Evolutionary conservation across 1,140 invertebrate species (phyloP), one percentile per base, ranked within the genome.

Genomic region (Venustaconcha ellipsiformis): DNA sequence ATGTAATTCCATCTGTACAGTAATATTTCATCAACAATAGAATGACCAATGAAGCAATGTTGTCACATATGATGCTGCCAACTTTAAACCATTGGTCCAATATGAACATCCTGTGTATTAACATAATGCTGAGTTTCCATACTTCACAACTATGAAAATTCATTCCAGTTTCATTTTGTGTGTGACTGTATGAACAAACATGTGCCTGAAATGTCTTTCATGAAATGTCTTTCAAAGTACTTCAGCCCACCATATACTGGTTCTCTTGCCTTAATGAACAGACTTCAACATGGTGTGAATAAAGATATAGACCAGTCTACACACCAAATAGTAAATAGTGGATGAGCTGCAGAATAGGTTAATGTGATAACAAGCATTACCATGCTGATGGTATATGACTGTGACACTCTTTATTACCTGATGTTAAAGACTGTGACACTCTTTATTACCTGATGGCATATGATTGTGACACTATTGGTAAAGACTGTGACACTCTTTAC

Each of bases 391-490:
- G 11, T n/a, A 8, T 3, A 8, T 5, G 59, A 62, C 18, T 18
- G 59, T 23, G 18, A n/a, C 18, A 62, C 59, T 23, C 20, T 65
- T n/a, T 64, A 65, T 56, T 77, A 89, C 89, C 88, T 90, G 89
- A 78, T 97, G 96, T 90, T 97, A 97, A 1, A 97, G 89, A 48
- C 93, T 93, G 87, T 96, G 95, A 88, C 97, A 98, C 82, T 95
- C 95, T 68, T 94, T 30, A 30, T 30, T 30, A n/a, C 18, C 59
- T 62, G 18, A 62, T 30, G 1, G 26, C 4, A 30, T 30, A 23
- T 23, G 23, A 23, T 23, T 23, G 23, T 23, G 23, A 23, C 23
- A 23, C 23, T 23, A 23, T 23, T 23, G 18, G 20, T n/a, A 60
- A 30, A 30, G 26, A 30, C 26, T 30, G 26, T 30, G 26, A 30